Evolutionary conservation across 2,113 vertebrate species (phyloP), one percentile per base, ranked within the genome.

Genomic region (Sialia sialis): DNA sequence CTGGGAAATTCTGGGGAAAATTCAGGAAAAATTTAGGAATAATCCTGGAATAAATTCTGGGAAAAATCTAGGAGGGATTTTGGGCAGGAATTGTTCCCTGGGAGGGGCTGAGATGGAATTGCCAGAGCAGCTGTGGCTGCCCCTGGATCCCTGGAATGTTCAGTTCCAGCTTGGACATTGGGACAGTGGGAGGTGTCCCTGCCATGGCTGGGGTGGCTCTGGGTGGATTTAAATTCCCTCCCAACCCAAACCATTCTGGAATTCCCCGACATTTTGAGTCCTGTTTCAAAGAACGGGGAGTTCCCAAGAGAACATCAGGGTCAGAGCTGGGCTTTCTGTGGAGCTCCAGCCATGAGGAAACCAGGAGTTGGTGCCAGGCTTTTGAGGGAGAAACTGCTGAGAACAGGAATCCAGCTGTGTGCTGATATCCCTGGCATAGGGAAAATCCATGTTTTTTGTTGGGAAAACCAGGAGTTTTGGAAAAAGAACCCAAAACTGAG

Each of bases 171-270:
- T n/a, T n/a, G n/a, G n/a, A n/a, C n/a, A n/a, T n/a, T n/a, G n/a
- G n/a, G n/a, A n/a, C n/a, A n/a, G n/a, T n/a, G n/a, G n/a, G n/a
- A n/a, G n/a, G n/a, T n/a, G n/a, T n/a, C n/a, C n/a, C n/a, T n/a
- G n/a, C n/a, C n/a, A n/a, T n/a, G n/a, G n/a, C n/a, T n/a, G 41
- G 63, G 43, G 4, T 48, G 23, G 34, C 0, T 1, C 3, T 13
- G 29, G 54, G 13, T 29, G 36, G 4, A n/a, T n/a, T n/a, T n/a
- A n/a, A n/a, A n/a, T n/a, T n/a, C n/a, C n/a, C n/a, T n/a, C n/a
- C n/a, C 39, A 66, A 2, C 26, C 56, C 67, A 36, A 13, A 3
- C 13, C 54, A 3, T 4, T 12, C 13, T 38, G 34, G 16, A 18
- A 62, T 78, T 78, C 74, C n/a, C n/a, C 25, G 55, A 20, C 5